Percentiles rank a stretch among this genome's conserved stretches.
phyloP scores from a whole-genome alignment of 1,140 invertebrate genomes.

The Dryas iulia region DNA sequence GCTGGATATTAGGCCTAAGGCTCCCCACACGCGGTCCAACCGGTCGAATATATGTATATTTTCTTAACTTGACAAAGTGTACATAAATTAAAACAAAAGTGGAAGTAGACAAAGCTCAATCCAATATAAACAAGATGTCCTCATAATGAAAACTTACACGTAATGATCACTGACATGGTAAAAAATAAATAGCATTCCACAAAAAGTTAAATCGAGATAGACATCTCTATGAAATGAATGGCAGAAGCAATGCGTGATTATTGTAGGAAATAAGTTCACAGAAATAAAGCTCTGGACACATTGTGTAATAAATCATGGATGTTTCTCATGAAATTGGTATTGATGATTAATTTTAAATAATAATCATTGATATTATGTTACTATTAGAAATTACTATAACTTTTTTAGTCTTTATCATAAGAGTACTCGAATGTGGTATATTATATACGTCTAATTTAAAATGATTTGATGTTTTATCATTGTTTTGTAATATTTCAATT shows the following conservation, averaged over 20 bases:
- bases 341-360: neutral
- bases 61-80: neutral
- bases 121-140: slow-evolving; percentile 15
- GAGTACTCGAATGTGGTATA: too few species aligned
- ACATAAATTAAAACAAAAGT: neutral
- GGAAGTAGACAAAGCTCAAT: slow-evolving; percentile 11
- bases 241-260: slow-evolving; percentile 42
- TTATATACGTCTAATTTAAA: too few species aligned
- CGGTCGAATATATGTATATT: neutral
- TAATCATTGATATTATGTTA: neutral
- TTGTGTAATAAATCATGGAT: neutral
- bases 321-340: neutral
- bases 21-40: slow-evolving; percentile 14
- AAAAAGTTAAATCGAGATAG: slow-evolving; percentile 57
- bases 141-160: slow-evolving; percentile 15
- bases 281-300: neutral
- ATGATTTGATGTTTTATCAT: too few species aligned
- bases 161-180: slow-evolving; percentile 52
- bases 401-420: too few species aligned
- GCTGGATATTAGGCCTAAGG: slow-evolving; percentile 23
- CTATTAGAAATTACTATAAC: too few species aligned
- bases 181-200: slow-evolving; percentile 48
- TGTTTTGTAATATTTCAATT: too few species aligned
- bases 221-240: slow-evolving; percentile 53
- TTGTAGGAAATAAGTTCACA: slow-evolving; percentile 24